Base-by-base conservation (phyloP, 1,140 invertebrate species). In the Penaeus vannamei region DNA sequence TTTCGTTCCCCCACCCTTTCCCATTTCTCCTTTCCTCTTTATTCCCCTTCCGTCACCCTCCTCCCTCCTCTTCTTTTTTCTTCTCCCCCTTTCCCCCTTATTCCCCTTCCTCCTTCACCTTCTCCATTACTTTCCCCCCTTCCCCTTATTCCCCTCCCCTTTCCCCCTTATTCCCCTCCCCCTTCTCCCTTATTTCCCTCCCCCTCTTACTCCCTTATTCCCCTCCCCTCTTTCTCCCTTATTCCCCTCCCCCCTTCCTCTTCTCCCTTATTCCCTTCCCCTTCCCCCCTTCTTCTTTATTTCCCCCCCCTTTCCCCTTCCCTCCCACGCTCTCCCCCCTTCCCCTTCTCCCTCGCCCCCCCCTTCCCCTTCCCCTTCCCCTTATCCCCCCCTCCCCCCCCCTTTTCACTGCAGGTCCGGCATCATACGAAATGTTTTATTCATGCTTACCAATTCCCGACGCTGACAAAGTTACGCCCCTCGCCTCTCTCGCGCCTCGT, bases 371-470 rank as follows among this genome's bases (percentile, higher is more conserved):
- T n/a, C 32, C 7, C 29, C 20, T 32, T 1, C 76, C 17, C 76
- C 61, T 36, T 61, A 36, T 32, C 32, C 26, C 62, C 8, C 60
- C 23, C 29, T 23, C 32, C 53, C 23, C 60, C 32, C 60, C 62
- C n/a, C 32, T 36, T 84, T 61, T 29, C 82, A 61, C 32, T 84
- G 59, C 80, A 53, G 53, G 53, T 53, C 53, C 53, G 53, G 53
- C 53, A 5, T 53, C 53, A 53, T 53, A 53, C 53, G 12, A 53
- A 2, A 53, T 53, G 53, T 53, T 53, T 53, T 53, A 53, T 53
- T 53, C 53, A 53, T 53, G 53, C 17, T 53, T 53, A 53, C 53
- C 53, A 53, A 53, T 53, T 53, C 53, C 53, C 53, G 53, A 14
- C 53, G 53, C 53, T 53, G 53, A 53, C 53, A 53, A 10, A 53